These are phyloP conservation scores for Panulirus ornatus DNA, from an alignment of 1,140 invertebrate species.

Conservation along the genomic window DNA sequence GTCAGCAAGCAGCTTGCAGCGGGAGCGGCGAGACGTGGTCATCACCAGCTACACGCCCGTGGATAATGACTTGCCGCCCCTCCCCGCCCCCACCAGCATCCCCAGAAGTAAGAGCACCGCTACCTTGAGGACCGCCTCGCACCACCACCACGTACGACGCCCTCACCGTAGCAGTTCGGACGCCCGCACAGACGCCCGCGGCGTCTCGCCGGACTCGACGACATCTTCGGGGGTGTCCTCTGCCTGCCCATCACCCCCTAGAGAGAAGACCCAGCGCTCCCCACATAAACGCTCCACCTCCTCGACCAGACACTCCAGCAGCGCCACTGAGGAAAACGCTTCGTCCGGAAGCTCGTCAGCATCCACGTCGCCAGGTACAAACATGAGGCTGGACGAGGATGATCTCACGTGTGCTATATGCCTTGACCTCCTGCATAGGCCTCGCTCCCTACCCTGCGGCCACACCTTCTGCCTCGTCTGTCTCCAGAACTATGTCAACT, in stretches of 20 bases:
- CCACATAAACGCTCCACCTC: background rate
- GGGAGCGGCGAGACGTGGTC: background rate
- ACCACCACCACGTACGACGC: background rate
- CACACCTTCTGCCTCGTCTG: slow-evolving; percentile 83
- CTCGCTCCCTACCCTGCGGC: slow-evolving; percentile 82
- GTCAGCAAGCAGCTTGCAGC: slow-evolving; percentile 33
- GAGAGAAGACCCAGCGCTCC: too few species aligned
- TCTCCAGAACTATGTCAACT: slow-evolving; percentile 80
- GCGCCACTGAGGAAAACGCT: background rate
- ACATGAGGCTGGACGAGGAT: slow-evolving; percentile 79
- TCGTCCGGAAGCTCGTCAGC: background rate
- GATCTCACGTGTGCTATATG: slow-evolving; percentile 86
- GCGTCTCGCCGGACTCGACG: background rate
- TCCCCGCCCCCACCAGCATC: slow-evolving; percentile 11
- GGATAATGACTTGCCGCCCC: slow-evolving; percentile 13
- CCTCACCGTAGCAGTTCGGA: background rate
- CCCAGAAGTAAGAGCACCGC: slow-evolving; percentile 24
- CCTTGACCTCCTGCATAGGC: slow-evolving; percentile 83
- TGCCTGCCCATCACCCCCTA: background rate
- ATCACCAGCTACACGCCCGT: slow-evolving; percentile 31
- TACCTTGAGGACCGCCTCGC: background rate
- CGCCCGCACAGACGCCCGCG: background rate
- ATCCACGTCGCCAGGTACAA: background rate
- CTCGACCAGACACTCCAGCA: background rate
- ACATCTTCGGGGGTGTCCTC: slow-evolving; percentile 21